Conservation (phyloP, 1,140 invertebrate species). For the Ooceraea biroi region DNA sequence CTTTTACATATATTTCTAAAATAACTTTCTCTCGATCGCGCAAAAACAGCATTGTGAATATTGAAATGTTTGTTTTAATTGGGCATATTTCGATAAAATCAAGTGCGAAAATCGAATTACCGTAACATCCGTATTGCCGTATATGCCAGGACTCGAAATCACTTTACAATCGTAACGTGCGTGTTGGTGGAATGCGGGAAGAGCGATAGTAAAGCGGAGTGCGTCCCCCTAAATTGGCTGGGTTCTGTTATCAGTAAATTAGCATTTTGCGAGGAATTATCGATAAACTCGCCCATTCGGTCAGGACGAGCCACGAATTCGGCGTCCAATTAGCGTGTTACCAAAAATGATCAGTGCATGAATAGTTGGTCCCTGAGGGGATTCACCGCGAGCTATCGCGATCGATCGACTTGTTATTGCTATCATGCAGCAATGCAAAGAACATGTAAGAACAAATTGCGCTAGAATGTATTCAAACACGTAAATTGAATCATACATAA, state of each 20-base stretch:
- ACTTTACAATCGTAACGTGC: constrained; percentile 41
- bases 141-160: constrained; percentile 36
- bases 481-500: background rate
- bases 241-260: constrained; percentile 65
- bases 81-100: background rate
- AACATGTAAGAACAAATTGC: constrained; percentile 37
- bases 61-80: background rate
- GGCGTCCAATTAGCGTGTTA: constrained; percentile 66
- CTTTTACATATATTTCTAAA: no score
- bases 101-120: constrained; percentile 19
- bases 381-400: constrained; percentile 41
- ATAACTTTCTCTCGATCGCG: background rate
- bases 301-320: constrained; percentile 26
- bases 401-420: constrained; percentile 52
- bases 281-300: constrained; percentile 50
- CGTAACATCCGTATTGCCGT: constrained; percentile 35
- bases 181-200: constrained; percentile 8
- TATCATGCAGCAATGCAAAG: constrained; percentile 35
- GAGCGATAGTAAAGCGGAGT: constrained; percentile 27
- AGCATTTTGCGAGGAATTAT: constrained; percentile 67
- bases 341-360: constrained; percentile 67
- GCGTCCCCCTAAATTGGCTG: constrained; percentile 48
- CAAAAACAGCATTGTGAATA: background rate
- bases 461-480: background rate
- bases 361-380: constrained; percentile 41